Conservation (phyloP, 1,140 invertebrate genomes). For the Trichogramma pretiosum region DNA sequence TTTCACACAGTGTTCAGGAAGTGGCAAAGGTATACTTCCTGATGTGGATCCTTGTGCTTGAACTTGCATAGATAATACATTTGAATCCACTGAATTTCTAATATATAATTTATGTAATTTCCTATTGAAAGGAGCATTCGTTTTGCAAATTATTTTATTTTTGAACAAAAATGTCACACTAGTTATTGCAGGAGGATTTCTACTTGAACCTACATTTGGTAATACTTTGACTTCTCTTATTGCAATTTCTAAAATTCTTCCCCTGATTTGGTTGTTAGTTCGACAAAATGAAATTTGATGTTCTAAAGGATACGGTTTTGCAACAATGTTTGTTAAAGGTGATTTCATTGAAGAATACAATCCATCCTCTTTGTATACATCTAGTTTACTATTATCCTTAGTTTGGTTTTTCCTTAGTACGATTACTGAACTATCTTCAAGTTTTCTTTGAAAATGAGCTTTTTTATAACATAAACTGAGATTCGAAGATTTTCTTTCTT, state of each 20-base stretch:
- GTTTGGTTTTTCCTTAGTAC: conserved; percentile 6
- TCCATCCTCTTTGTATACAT: conserved; percentile 27
- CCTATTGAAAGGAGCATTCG: conserved; percentile 33
- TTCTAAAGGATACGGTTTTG: conserved; percentile 28
- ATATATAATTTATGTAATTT: conserved; percentile 38
- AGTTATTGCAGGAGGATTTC: conserved; percentile 21
- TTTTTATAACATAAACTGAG: conserved; percentile 8
- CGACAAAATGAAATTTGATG: conserved; percentile 22
- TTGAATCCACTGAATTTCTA: conserved; percentile 24
- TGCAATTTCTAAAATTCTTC: conserved; percentile 35
- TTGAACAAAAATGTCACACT: conserved; percentile 31
- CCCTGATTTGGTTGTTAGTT: conserved; percentile 11
- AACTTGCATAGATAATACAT: conserved; percentile 31
- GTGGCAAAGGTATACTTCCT: conserved; percentile 32
- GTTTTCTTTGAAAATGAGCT: conserved; percentile 11
- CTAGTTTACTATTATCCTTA: conserved; percentile 7
- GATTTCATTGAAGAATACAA: conserved; percentile 27
- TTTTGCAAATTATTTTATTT: conserved; percentile 30
- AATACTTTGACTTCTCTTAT: conserved; percentile 32
- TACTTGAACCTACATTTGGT: conserved; percentile 7
- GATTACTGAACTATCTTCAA: conserved; percentile 23
- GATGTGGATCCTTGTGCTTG: conserved; percentile 19
- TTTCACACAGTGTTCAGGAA: conserved; percentile 31
- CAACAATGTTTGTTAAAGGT: conserved; percentile 27
- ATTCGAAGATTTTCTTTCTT: conserved; percentile 7